Evolutionary conservation across 2,797 vertebrate species (phyloP).

Genomic region (Alfaro cultratus): DNA sequence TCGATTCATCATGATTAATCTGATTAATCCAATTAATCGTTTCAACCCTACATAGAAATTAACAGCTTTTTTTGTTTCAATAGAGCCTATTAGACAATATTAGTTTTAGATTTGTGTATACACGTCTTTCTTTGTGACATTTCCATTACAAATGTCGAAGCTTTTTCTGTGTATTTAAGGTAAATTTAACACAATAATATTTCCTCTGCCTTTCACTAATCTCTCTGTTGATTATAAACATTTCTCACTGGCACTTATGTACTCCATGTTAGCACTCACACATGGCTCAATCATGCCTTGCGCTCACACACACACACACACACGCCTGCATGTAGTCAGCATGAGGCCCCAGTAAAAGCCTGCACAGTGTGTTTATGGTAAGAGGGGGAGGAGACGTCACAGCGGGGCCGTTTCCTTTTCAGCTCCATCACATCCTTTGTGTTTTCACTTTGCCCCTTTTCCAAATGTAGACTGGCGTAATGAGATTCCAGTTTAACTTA

Average conservation of each 20-base stretch:
- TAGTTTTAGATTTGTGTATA: not conserved
- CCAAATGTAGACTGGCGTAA: conserved; percentile 13
- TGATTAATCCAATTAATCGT: too few relatives aligned
- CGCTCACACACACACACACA: conserved; percentile 4
- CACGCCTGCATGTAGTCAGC: conserved; percentile 28
- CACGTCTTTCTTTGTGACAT: not conserved
- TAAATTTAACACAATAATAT: conserved; percentile 1
- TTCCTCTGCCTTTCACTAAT: conserved; percentile 4
- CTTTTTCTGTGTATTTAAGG: not conserved
- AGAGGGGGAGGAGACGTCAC: conserved; percentile 45
- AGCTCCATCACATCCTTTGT: conserved; percentile 43
- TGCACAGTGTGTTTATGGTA: conserved; percentile 37
- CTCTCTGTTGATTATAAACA: conserved; percentile 1
- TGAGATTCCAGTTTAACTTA: conserved; percentile 4
- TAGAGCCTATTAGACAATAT: not conserved
- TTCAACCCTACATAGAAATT: too few relatives aligned
- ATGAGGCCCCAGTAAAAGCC: conserved; percentile 57
- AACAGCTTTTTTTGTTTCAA: too few relatives aligned
- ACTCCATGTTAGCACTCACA: not conserved
- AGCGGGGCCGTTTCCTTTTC: conserved; percentile 25
- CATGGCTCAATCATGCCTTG: not conserved
- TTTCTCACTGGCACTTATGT: conserved; percentile 10
- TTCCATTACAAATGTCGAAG: not conserved
- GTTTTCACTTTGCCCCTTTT: conserved; percentile 7
- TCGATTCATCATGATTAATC: too few relatives aligned